Conservation (phyloP, 2,797 vertebrate genomes). For the Aulostomus chinensis region DNA sequence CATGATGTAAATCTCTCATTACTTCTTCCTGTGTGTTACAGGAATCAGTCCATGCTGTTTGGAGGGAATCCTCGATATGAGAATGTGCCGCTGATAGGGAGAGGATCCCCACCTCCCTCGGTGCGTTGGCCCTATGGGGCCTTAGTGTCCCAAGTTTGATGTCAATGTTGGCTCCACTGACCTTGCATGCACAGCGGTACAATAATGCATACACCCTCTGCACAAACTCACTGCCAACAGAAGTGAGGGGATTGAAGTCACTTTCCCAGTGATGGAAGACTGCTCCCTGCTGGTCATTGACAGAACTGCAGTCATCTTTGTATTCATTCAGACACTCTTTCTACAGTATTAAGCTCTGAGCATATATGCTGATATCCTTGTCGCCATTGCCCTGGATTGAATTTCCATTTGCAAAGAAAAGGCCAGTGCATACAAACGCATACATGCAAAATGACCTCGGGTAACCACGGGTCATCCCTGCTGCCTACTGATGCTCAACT, state of each 20-base stretch:
- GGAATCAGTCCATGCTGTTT: constrained; percentile 95
- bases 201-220: constrained; percentile 1
- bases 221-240: constrained; percentile 2
- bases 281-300: constrained; percentile 72
- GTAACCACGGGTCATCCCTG: background rate
- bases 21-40: constrained; percentile 50
- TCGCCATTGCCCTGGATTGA: constrained; percentile 6
- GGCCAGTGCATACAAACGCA: background rate
- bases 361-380: constrained; percentile 1
- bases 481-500: background rate
- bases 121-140: constrained; percentile 79
- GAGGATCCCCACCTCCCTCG: constrained; percentile 95
- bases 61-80: constrained; percentile 95
- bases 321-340: background rate
- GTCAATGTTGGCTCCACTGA: constrained; percentile 31
- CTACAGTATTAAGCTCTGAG: background rate
- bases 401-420: constrained; percentile 6
- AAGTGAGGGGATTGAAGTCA: background rate
- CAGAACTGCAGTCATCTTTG: constrained; percentile 9
- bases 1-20: constrained; percentile 28
- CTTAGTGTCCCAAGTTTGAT: constrained; percentile 66
- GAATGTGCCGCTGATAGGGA: constrained; percentile 93
- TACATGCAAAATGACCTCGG: background rate
- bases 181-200: constrained; percentile 25
- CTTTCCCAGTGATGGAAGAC: constrained; percentile 53